Evolutionary conservation across 2,113 vertebrate genomes (phyloP).

Genomic region (Menidia beryllina): DNA sequence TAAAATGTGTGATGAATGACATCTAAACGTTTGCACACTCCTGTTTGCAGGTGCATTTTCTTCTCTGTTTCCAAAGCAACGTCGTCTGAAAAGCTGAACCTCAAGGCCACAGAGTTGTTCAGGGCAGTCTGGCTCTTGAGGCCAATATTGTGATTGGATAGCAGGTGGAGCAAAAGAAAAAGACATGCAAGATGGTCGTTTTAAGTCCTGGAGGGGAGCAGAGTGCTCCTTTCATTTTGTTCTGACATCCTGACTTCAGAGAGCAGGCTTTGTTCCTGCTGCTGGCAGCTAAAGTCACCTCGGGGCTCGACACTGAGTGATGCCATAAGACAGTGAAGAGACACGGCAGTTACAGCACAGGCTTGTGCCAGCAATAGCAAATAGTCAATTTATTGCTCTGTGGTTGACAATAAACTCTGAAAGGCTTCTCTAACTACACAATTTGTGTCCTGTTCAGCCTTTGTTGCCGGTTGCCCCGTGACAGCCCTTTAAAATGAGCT

Average conservation of each 20-base stretch:
- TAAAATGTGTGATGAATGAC: neutral
- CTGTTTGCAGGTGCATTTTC: neutral
- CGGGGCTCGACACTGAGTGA: conserved; percentile 55
- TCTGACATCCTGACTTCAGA: conserved; percentile 60
- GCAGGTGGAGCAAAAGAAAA: conserved; percentile 40
- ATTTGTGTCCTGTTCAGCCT: conserved; percentile 32
- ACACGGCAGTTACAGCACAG: conserved; percentile 30
- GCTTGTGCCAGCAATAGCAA: conserved; percentile 31
- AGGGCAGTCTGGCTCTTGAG: conserved; percentile 6
- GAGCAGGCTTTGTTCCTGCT: conserved; percentile 49
- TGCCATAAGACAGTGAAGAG: conserved; percentile 53
- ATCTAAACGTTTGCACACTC: conserved; percentile 1
- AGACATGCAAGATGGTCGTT: conserved; percentile 13
- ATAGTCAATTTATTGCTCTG: conserved; percentile 46
- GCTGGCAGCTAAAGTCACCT: conserved; percentile 74
- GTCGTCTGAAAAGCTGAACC: conserved; percentile 23
- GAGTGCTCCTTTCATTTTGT: conserved; percentile 60
- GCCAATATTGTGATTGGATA: conserved; percentile 41
- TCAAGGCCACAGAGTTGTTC: conserved; percentile 27
- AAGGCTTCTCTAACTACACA: conserved; percentile 28
- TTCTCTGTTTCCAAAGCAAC: conserved; percentile 10
- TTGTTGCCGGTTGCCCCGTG: conserved; percentile 14
- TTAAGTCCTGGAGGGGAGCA: conserved; percentile 41
- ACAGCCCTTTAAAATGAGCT: conserved; percentile 24
- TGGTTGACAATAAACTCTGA: conserved; percentile 38